Conservation (phyloP, 1,140 invertebrate genomes). For the Rhynchophorus ferrugineus region DNA sequence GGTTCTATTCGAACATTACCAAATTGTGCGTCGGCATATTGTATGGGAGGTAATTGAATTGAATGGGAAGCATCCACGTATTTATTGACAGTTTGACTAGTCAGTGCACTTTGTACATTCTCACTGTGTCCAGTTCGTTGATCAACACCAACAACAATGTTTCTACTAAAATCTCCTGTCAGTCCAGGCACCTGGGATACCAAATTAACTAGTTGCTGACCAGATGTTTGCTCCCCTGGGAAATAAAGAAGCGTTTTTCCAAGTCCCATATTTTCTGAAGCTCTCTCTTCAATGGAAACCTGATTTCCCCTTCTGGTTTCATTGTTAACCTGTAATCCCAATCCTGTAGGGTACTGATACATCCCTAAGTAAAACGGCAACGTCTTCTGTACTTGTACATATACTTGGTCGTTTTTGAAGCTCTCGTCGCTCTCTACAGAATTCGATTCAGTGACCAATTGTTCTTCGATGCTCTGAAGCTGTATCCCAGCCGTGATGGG, state of each 20-base stretch:
- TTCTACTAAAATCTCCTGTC: too few relatives aligned
- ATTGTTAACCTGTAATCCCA: constrained; percentile 19
- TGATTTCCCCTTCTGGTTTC: constrained; percentile 18
- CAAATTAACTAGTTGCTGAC: too few relatives aligned
- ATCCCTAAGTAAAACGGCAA: constrained; percentile 44
- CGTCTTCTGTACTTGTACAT: constrained; percentile 53
- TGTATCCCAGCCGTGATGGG: constrained; percentile 48
- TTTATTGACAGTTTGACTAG: too few relatives aligned
- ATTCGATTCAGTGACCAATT: constrained; percentile 5
- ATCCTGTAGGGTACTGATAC: constrained; percentile 43
- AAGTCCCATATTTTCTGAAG: constrained; percentile 26
- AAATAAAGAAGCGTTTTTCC: constrained; percentile 30
- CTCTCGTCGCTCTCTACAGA: constrained; percentile 6
- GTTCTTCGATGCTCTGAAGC: constrained; percentile 40
- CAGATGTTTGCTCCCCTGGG: too few relatives aligned
- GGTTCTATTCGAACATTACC: too few relatives aligned
- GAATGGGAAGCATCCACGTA: too few relatives aligned
- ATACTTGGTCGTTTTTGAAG: constrained; percentile 39
- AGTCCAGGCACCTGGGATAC: too few relatives aligned
- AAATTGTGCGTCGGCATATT: too few relatives aligned
- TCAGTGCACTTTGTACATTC: too few relatives aligned
- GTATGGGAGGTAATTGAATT: too few relatives aligned
- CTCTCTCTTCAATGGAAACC: constrained; percentile 16
- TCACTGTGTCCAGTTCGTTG: too few relatives aligned
- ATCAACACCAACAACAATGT: too few relatives aligned